Evolutionary conservation across 2,113 vertebrate species (phyloP).

Genomic region (Neomonachus schauinslandi): DNA sequence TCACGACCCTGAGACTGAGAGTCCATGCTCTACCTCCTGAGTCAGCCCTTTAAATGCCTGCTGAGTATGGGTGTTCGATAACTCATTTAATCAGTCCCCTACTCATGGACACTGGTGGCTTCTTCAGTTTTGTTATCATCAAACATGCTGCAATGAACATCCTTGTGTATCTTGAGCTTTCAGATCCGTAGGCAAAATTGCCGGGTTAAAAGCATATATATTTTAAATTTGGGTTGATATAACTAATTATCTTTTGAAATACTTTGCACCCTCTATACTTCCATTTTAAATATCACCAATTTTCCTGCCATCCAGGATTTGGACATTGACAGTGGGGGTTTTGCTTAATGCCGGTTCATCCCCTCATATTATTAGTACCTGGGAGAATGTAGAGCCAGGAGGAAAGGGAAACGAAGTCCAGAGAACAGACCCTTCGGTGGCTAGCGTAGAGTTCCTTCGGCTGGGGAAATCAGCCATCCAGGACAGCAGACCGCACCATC

Average conservation of each 20-base stretch:
- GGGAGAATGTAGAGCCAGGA: not conserved
- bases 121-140: not conserved
- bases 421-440: not conserved
- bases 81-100: not conserved
- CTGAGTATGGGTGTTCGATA: not conserved
- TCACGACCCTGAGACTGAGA: not conserved
- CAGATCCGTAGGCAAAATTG: not conserved
- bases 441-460: not conserved
- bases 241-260: not conserved
- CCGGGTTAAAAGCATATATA: not conserved
- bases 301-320: not conserved
- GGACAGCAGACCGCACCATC: not conserved
- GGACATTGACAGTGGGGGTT: not conserved
- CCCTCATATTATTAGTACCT: not conserved
- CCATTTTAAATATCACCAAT: not conserved
- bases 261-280: not conserved
- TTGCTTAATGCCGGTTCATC: not conserved
- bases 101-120: not conserved
- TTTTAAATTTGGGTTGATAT: not conserved
- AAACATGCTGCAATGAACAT: not conserved
- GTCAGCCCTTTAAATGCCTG: not conserved
- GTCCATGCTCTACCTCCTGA: not conserved
- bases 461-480: not conserved
- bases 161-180: not conserved
- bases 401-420: not conserved